Evolutionary conservation across 1,140 invertebrate genomes (phyloP).

Genomic region (Trichoplusia ni): DNA sequence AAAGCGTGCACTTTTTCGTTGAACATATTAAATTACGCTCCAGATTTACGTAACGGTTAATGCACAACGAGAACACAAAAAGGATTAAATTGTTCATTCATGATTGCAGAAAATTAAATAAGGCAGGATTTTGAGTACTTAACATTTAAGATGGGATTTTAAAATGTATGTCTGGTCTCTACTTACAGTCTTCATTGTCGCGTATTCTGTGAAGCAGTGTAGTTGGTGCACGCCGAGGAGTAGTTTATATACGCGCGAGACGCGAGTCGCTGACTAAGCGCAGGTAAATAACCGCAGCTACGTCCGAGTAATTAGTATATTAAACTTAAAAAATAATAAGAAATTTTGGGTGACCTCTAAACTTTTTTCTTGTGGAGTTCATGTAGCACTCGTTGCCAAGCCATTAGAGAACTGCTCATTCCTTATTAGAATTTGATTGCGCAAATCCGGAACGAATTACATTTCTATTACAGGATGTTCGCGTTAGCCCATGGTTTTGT

Average conservation of each 20-base stretch:
- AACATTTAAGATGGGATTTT: background rate
- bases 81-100: too few species aligned
- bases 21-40: too few species aligned
- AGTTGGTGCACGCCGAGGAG: conserved; percentile 20
- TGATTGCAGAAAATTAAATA: too few species aligned
- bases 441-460: background rate
- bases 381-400: too few species aligned
- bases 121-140: background rate
- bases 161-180: background rate
- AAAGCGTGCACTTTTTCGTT: too few species aligned
- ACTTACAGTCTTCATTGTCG: conserved; percentile 55
- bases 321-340: background rate
- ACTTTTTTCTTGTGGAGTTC: background rate
- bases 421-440: background rate
- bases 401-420: too few species aligned
- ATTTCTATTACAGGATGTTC: conserved; percentile 1
- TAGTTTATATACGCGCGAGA: conserved; percentile 46
- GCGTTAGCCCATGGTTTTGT: background rate
- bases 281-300: conserved; percentile 50
- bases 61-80: too few species aligned
- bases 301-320: background rate
- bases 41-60: too few species aligned
- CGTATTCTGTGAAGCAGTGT: conserved; percentile 33
- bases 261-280: conserved; percentile 42
- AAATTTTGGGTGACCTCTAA: background rate